A percentile compares a stretch with the other conserved stretches of the same genome.
phyloP scores from a whole-genome alignment of 2,797 vertebrate species.

The Acridotheres tristis region DNA sequence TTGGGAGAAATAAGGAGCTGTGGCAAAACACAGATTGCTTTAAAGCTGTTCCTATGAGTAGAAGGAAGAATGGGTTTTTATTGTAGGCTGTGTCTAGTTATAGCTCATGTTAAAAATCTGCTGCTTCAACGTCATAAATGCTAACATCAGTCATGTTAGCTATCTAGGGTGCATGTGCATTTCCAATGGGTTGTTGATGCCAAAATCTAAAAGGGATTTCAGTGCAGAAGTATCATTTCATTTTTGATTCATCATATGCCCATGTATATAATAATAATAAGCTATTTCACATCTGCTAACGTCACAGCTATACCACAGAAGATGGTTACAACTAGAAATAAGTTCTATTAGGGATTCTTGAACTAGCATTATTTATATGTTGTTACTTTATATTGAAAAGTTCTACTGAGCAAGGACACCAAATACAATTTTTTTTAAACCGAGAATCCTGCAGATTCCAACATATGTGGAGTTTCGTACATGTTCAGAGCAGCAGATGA shows the following conservation, averaged over 20 bases:
- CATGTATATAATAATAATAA: not conserved
- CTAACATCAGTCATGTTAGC: not conserved
- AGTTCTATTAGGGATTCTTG: not conserved
- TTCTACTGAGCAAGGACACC: not conserved
- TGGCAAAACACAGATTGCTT: not conserved
- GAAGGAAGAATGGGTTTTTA: not conserved
- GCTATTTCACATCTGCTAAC: not conserved
- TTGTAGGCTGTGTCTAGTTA: not conserved
- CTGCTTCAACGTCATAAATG: not conserved
- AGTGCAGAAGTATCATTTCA: not conserved
- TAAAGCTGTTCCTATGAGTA: not conserved
- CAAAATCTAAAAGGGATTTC: not conserved
- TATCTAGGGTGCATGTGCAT: not conserved
- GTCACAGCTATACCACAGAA: not conserved
- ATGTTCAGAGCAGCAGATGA: not conserved
- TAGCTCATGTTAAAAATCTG: not conserved
- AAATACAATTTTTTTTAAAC: not conserved
- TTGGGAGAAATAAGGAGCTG: not conserved
- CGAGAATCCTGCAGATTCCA: not conserved
- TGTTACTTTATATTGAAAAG: not conserved
- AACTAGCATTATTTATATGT: not conserved
- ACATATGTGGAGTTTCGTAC: not conserved
- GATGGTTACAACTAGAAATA: not conserved
- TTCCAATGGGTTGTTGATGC: not conserved
- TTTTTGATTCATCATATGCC: not conserved